Percentiles rank a stretch among this genome's conserved stretches.
Conservation (phyloP, 2,797 vertebrate genomes). For the Sebastes kiyomatsui region DNA sequence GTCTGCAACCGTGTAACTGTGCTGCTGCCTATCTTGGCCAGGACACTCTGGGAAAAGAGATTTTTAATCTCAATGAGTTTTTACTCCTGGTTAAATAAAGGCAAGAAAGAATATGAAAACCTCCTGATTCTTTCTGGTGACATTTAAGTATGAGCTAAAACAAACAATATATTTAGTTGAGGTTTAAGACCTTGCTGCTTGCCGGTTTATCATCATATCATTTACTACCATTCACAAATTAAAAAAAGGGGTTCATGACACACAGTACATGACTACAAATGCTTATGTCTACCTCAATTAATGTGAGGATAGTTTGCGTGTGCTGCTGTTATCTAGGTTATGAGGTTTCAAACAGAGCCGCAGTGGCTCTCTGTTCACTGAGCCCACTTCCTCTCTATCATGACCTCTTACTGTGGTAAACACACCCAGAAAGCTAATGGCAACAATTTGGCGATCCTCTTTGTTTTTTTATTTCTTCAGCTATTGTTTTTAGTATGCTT, state of each 20-base stretch:
- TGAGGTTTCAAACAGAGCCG: constrained; percentile 15
- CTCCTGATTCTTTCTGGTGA: background rate
- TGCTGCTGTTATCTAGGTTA: background rate
- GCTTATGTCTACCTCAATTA: background rate
- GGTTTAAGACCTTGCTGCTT: no score
- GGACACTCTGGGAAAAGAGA: no score
- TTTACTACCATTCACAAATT: background rate
- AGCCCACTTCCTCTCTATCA: constrained; percentile 18
- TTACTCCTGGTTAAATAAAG: no score
- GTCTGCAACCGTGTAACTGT: no score
- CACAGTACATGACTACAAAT: background rate
- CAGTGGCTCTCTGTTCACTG: background rate
- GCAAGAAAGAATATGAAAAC: background rate
- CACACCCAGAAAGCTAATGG: background rate
- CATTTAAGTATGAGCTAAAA: background rate
- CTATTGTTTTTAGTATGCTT: background rate
- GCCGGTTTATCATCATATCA: background rate
- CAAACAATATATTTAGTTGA: background rate
- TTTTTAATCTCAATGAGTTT: no score
- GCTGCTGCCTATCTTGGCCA: no score
- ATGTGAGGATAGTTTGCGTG: background rate
- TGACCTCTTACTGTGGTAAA: background rate
- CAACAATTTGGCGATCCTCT: background rate
- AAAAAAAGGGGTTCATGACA: background rate
- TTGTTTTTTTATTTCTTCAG: background rate